A percentile compares a stretch with the other conserved stretches of the same genome.
Evolutionary conservation across 2,888 invertebrate species (phyloP).

Genomic region (Diarsia rubi): DNA sequence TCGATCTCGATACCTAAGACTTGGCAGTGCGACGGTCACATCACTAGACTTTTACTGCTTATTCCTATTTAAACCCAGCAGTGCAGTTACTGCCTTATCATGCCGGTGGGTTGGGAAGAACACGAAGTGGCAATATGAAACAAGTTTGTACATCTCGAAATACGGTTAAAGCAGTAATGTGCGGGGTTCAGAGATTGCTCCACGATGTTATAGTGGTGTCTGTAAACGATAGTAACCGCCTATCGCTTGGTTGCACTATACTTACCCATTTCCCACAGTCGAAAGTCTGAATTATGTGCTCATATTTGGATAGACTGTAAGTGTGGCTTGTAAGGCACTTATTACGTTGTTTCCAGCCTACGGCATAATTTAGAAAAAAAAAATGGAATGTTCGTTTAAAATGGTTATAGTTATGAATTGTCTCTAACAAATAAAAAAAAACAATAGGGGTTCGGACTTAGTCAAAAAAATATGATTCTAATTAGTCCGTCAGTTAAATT

Average conservation of each 20-base stretch:
- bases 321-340: slow-evolving; percentile 7
- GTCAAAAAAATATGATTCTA: too few species aligned
- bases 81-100: not conserved
- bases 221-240: slow-evolving; percentile 46
- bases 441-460: too few species aligned
- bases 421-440: too few species aligned
- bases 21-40: too few species aligned
- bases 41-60: too few species aligned
- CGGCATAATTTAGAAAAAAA: too few species aligned
- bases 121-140: slow-evolving; percentile 44
- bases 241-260: slow-evolving; percentile 38
- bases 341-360: not conserved
- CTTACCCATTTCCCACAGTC: slow-evolving; percentile 56
- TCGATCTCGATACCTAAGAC: too few species aligned
- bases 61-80: not conserved
- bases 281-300: slow-evolving; percentile 45
- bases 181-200: slow-evolving; percentile 48
- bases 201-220: slow-evolving; percentile 47
- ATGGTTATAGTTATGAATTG: too few species aligned
- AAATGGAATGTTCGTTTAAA: too few species aligned
- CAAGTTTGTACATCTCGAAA: slow-evolving; percentile 44
- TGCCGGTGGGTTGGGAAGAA: slow-evolving; percentile 39
- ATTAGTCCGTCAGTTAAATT: too few species aligned
- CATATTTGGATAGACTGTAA: slow-evolving; percentile 36
- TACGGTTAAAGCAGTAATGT: slow-evolving; percentile 41